These are phyloP conservation scores for Crocuta crocuta DNA, from an alignment of 2,113 vertebrate species.

Conservation along the genomic window DNA sequence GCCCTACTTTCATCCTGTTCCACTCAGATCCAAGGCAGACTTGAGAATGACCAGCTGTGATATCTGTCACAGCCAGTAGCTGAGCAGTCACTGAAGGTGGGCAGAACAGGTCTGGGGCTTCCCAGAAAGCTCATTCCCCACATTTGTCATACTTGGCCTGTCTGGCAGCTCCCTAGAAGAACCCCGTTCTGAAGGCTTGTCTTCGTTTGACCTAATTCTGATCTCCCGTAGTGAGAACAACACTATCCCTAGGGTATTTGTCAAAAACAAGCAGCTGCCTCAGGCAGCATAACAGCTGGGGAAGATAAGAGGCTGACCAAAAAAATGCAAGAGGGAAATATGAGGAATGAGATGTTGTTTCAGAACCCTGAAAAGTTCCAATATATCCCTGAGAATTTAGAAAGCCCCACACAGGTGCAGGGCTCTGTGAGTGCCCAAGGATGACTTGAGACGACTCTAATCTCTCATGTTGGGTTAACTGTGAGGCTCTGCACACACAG, in stretches of 20 bases:
- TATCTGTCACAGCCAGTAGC: not conserved
- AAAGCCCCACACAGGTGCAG: not conserved
- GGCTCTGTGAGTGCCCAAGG: not conserved
- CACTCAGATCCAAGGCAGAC: not conserved
- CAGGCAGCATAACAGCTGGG: not conserved
- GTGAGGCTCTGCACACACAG: not conserved
- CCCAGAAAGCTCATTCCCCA: not conserved
- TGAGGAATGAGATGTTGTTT: not conserved
- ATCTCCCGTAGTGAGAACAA: not conserved
- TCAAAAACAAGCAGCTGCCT: not conserved
- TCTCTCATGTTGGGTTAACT: not conserved
- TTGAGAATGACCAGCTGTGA: not conserved
- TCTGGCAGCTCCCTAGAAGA: not conserved
- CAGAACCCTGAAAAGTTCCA: not conserved
- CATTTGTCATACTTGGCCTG: not conserved
- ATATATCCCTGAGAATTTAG: not conserved
- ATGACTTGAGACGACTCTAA: not conserved
- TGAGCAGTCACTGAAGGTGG: not conserved
- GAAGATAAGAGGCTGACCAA: not conserved
- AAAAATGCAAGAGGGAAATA: not conserved
- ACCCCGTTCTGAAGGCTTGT: not conserved
- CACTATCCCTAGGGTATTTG: not conserved
- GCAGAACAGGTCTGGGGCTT: not conserved
- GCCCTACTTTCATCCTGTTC: not conserved
- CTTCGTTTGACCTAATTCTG: not conserved